Evolutionary conservation across 2,797 vertebrate genomes (phyloP), one percentile per base, ranked within the genome.

Genomic region (Todus mexicanus): DNA sequence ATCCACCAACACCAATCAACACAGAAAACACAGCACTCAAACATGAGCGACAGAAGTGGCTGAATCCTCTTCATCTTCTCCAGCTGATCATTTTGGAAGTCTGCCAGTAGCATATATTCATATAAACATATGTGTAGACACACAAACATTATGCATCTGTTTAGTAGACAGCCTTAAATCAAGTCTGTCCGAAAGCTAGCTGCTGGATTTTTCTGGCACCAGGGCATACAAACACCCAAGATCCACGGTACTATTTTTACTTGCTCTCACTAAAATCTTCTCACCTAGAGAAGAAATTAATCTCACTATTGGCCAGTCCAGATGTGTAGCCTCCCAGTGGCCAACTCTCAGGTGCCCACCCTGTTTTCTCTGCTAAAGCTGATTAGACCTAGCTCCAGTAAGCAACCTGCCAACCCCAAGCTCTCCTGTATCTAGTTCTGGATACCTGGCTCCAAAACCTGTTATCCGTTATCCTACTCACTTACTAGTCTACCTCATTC

Each of bases 1-100:
- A 7, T 42, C 26, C 47, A 23, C 38, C 0, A 0, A 45, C 11
- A 4, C 27, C 0, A 1, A 11, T 56, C 40, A 5, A 31, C 61
- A 26, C n/a, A 21, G 38, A 81, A 73, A 57, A 76, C 23, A 27
- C 13, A 7, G 64, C 22, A 3, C 22, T 70, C 56, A 22, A 57
- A 29, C 2, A 0, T 7, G 6, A 70, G 40, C 2, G 21, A 29
- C 29, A 33, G 1, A 1, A 63, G 37, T 4, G 29, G 50, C 31
- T 5, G 0, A 54, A 72, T 48, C 54, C 10, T 65, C 40, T 33
- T 63, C 14, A 11, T 84, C 11, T 25, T 80, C 47, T 65, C 17
- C 38, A 26, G 45, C 26, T 1, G 2, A 16, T 40, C 11, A 11
- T 12, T 64, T 43, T 33, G 3, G 63, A 54, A 56, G 31, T 37